These are phyloP conservation scores for Stomatorhinus ivindoensis DNA, from an alignment of 2,113 vertebrate genomes.

Conservation along the genomic window DNA sequence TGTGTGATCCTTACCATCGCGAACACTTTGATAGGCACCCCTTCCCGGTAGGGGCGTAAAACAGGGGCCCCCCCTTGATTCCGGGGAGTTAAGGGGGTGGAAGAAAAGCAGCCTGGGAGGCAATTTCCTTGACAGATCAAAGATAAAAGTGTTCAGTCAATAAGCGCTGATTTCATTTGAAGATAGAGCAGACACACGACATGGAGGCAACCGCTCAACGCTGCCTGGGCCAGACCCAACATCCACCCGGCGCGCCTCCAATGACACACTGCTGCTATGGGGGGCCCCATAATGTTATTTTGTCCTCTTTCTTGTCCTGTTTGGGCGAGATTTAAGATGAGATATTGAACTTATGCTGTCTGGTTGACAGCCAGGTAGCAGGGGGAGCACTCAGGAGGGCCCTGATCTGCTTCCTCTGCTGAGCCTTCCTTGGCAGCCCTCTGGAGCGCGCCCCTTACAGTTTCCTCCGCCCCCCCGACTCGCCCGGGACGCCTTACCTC, in stretches of 20 bases:
- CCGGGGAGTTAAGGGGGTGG: conserved; percentile 47
- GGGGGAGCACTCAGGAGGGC: neutral
- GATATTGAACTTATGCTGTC: neutral
- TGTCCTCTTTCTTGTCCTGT: neutral
- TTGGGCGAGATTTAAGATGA: neutral
- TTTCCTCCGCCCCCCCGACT: neutral
- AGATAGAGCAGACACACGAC: conserved; percentile 50
- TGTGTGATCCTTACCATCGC: conserved; percentile 6
- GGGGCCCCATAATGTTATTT: conserved; percentile 32
- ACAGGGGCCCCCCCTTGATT: conserved; percentile 31
- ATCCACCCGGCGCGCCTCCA: conserved; percentile 34
- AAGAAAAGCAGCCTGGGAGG: conserved; percentile 48
- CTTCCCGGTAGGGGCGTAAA: conserved; percentile 24
- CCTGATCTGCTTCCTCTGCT: neutral
- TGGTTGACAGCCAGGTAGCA: neutral
- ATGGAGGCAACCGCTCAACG: conserved; percentile 31
- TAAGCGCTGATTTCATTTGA: conserved; percentile 66
- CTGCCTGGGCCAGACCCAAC: conserved; percentile 28
- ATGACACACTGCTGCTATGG: conserved; percentile 32
- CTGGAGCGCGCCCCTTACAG: neutral
- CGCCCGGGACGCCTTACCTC: neutral
- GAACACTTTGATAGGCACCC: conserved; percentile 17
- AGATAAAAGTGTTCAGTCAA: conserved; percentile 63
- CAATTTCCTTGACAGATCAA: conserved; percentile 61
- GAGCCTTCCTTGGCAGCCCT: neutral